Percentiles rank a stretch among this genome's conserved stretches.
These are phyloP conservation scores for Cosmia pyralina DNA, from an alignment of 2,888 invertebrate species.

Conservation along the genomic window DNA sequence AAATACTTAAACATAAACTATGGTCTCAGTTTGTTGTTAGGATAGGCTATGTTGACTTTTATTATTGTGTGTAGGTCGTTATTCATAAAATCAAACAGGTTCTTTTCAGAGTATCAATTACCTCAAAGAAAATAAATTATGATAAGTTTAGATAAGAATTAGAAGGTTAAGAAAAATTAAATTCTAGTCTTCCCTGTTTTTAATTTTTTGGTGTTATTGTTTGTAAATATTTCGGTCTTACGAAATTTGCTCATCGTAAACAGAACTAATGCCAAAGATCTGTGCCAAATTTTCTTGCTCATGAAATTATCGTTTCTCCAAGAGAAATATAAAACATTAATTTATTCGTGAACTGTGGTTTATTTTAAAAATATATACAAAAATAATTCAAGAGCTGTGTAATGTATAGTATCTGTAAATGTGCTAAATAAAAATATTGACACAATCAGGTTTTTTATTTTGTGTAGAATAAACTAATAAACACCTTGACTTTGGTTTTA, in stretches of 20 bases:
- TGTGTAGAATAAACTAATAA: conserved; percentile 29
- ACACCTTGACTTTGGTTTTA: conserved; percentile 48
- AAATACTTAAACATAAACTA: conserved; percentile 24
- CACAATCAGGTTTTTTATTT: conserved; percentile 63
- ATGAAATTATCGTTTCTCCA: conserved; percentile 58
- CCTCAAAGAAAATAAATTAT: conserved; percentile 54
- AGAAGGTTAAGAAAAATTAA: conserved; percentile 16
- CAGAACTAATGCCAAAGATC: conserved; percentile 58
- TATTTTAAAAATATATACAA: conserved; percentile 32
- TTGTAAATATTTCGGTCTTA: conserved; percentile 20
- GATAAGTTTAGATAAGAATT: conserved; percentile 43
- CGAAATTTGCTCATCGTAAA: conserved; percentile 52
- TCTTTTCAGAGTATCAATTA: conserved; percentile 52
- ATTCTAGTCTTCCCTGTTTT: conserved; percentile 61
- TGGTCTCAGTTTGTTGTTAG: conserved; percentile 56
- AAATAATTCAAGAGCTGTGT: conserved; percentile 56
- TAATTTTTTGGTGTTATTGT: conserved; percentile 42
- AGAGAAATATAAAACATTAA: conserved; percentile 53
- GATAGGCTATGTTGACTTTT: conserved; percentile 50
- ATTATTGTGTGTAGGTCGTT: conserved; percentile 50
- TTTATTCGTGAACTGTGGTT: conserved; percentile 27
- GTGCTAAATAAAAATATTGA: conserved; percentile 69
- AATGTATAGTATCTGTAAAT: conserved; percentile 60
- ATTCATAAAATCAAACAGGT: conserved; percentile 28
- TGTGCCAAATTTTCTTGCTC: conserved; percentile 67